Evolutionary conservation across 2,113 vertebrate species (phyloP).

Genomic region (Xenopus laevis): DNA sequence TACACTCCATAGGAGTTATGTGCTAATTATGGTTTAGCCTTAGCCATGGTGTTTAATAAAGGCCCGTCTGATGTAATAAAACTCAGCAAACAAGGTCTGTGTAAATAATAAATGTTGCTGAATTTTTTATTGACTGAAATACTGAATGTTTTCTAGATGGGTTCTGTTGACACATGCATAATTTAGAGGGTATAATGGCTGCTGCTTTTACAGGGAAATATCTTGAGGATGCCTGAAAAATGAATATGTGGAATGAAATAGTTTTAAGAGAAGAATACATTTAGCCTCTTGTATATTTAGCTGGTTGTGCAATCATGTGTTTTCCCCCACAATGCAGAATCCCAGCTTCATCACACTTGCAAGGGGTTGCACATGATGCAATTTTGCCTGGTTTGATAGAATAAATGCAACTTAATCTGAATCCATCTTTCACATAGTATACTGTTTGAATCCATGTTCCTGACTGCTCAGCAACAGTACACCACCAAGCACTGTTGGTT

Average conservation of each 20-base stretch:
- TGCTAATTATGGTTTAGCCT: conserved; percentile 15
- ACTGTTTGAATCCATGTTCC: too few species aligned
- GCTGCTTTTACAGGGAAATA: conserved; percentile 24
- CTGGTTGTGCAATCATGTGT: too few species aligned
- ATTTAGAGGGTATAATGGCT: conserved; percentile 23
- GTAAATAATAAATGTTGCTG: conserved; percentile 40
- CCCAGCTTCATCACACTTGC: too few species aligned
- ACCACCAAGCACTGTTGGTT: too few species aligned
- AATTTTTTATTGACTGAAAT: conserved; percentile 43
- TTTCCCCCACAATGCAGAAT: too few species aligned
- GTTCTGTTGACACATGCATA: conserved; percentile 26
- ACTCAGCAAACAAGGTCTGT: conserved; percentile 34
- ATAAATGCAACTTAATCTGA: too few species aligned
- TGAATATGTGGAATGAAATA: neutral
- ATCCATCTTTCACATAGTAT: too few species aligned
- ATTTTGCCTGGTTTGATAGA: too few species aligned
- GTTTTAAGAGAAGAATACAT: too few species aligned
- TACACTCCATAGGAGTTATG: neutral
- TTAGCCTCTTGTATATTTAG: too few species aligned
- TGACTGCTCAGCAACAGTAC: too few species aligned
- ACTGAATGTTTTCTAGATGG: conserved; percentile 21
- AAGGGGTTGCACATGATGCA: too few species aligned
- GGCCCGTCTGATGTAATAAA: conserved; percentile 36
- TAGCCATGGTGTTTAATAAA: conserved; percentile 22
- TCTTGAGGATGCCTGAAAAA: conserved; percentile 2